Base-by-base conservation (phyloP, 1,140 invertebrate genomes). In the Eurosta solidaginis region DNA sequence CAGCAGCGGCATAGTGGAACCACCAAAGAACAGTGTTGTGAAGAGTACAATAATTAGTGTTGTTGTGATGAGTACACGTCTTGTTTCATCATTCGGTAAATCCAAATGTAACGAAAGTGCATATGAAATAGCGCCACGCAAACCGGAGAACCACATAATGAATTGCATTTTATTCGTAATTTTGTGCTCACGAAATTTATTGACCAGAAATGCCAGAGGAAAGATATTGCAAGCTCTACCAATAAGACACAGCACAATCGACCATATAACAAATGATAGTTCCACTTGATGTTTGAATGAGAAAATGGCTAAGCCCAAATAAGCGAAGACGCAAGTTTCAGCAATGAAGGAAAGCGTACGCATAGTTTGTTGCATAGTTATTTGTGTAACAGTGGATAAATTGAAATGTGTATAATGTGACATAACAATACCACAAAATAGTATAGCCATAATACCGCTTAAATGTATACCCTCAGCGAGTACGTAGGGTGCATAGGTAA, bases 331-430 rank as follows among this genome's bases (percentile, higher is more conserved):
- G 89, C 96, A 98, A 1, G 98, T 99, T 90, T 99, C 97, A 82
- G 97, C 97, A 82, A 99, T 97, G 85, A 99, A 99, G 6, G 98
- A 95, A 29, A 99, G 89, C 0, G 98, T 99, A 86, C 98, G 92
- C 92, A 99, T 97, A 1, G 97, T 99, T 89, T 99, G 97, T 88
- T 99, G 97, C 93, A 99, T 98, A 2, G 98, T 99, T 9, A 99
- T 98, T 90, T 99, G 98, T 14, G 98, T 98, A 4, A 99, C 95
- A 22, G 98, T 98, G 1, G 98, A 99, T 17, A 99, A 89, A 89
- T 99, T 99, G 83, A 96, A 97, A 91, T 99, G 98, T 20, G 98
- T 99, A 84, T 99, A 99, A 88, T 99, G 98, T 1, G 97, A 99
- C 98, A 99, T 99, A 0, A 98, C 97, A 85, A 99, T 97, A 2